phyloP scores from a whole-genome alignment of 2,113 vertebrate species.

The Cyanoramphus novaezelandiae region DNA sequence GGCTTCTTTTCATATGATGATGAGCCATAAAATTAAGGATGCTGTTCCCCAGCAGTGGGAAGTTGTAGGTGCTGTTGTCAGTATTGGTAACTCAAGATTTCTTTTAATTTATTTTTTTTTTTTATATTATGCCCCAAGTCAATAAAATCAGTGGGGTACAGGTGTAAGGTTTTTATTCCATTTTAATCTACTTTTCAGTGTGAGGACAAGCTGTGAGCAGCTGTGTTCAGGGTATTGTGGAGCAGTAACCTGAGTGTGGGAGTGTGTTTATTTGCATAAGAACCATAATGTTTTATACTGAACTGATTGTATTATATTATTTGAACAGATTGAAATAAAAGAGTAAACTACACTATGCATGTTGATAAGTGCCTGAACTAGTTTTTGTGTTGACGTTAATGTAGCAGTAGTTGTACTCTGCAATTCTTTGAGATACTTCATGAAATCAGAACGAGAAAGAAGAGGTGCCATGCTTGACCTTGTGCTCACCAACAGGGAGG shows the following conservation, averaged over 20 bases:
- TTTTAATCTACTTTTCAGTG: not conserved
- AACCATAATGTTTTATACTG: not conserved
- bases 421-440: not conserved
- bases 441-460: not conserved
- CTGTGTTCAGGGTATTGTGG: not conserved
- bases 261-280: constrained; percentile 1
- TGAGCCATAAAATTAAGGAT: not conserved
- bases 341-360: not conserved
- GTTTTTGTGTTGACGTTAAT: not conserved
- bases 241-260: not conserved
- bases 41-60: not conserved
- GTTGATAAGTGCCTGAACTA: not conserved
- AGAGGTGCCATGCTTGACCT: too few relatives aligned
- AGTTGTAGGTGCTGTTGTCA: not conserved
- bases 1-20: not conserved
- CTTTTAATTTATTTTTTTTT: not conserved
- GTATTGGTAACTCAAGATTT: not conserved
- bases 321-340: constrained; percentile 36
- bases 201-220: constrained; percentile 14
- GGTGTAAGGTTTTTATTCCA: not conserved
- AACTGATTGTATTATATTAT: not conserved
- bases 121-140: not conserved
- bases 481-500: too few relatives aligned
- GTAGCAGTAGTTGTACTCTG: not conserved
- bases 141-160: not conserved